Evolutionary conservation across 30 jellyfish, hydroid and myxozoan species (phyloP).

Genomic region (Rhopilema esculentum): DNA sequence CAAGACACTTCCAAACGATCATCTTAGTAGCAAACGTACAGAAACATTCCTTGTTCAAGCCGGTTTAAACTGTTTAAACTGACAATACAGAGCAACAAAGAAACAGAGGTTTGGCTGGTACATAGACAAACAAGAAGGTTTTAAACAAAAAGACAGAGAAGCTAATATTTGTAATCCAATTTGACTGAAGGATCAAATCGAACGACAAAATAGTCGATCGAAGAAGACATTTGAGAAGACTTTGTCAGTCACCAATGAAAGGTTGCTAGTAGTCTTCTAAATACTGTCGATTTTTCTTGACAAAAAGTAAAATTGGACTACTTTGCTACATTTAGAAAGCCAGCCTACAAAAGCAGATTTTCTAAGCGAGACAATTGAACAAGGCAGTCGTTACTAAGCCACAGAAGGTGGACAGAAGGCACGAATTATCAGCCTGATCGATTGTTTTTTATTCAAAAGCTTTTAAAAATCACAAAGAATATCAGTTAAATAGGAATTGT

Average conservation of each 20-base stretch:
- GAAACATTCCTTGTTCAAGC: neutral
- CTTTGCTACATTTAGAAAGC: too few species aligned
- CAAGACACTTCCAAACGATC: too few species aligned
- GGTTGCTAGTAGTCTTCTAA: neutral
- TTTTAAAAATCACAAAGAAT: neutral
- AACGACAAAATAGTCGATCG: neutral
- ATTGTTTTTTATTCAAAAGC: slow-evolving; percentile 9
- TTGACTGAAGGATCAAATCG: neutral
- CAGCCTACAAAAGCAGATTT: neutral
- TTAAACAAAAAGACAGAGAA: too few species aligned
- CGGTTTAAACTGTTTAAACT: neutral
- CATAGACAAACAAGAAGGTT: neutral
- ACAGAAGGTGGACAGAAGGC: slow-evolving; percentile 2
- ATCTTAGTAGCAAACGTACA: too few species aligned
- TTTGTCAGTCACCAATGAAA: neutral
- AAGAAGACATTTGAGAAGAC: neutral
- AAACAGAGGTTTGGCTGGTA: neutral
- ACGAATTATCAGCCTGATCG: neutral
- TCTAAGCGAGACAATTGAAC: neutral
- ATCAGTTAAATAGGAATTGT: neutral
- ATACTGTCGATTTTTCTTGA: too few species aligned
- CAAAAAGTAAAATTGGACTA: too few species aligned
- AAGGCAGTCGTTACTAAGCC: slow-evolving; percentile 27
- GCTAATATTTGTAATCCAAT: neutral
- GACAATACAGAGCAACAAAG: neutral